Evolutionary conservation across 1,140 invertebrate genomes (phyloP), one percentile per base, ranked within the genome.

Genomic region (Agrypnia vestita): DNA sequence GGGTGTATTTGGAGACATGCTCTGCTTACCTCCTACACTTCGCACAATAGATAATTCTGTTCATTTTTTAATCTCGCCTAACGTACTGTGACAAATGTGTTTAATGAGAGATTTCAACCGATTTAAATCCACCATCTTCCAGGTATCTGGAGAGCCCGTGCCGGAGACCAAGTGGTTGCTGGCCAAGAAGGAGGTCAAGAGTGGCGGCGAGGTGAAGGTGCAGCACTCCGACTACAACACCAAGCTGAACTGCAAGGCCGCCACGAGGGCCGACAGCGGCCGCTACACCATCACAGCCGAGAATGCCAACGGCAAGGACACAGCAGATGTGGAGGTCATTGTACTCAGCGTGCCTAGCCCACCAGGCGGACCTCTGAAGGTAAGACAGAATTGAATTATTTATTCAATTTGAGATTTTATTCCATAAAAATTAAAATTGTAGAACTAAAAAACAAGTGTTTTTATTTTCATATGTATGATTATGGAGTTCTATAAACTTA

Each of bases 251-350:
- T 95, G 97, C 35, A 92, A 95, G 61, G 94, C 95, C 83, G 96
- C 98, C 0, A 95, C 94, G 3, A 89, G 98, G 62, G 91, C 92
- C 0, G 97, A 99, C 86, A 95, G 96, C 53, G 98, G 98, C 19
- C 92, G 93, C 64, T 99, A 99, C 85, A 96, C 94, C 7, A 91
- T 99, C 72, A 95, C 93, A 21, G 97, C 98, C 51, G 96, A 97
- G 86, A 99, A 99, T 86, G 89, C 92, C 35, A 98, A 97, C 84
- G 98, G 98, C 13, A 95, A 94, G 85, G 98, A 99, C 84, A 94
- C 94, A 17, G 97, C 96, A 12, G 94, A 95, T 77, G 95, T 99
- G 0, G 96, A 95, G 83, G 97, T 99, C 7, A 96, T 94, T 44
- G 96, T 99, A 0, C 90, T 99, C 55, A 97, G 97, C 84, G 96